phyloP scores from a whole-genome alignment of 1,140 invertebrate genomes.

The Papilio glaucus region DNA sequence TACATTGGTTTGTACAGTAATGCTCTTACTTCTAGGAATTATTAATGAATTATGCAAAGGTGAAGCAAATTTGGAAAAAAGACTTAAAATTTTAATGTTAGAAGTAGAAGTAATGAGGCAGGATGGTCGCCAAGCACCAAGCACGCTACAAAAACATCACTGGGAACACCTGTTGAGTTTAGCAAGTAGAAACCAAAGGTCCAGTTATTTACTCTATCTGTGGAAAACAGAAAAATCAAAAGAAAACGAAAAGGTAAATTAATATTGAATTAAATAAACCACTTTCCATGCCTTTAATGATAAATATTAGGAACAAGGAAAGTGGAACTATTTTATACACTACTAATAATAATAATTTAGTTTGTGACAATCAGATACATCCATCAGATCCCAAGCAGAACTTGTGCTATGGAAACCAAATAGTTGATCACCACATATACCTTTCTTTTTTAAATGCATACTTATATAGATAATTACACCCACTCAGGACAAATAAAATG shows the following conservation, averaged over 20 bases:
- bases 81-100: slow-evolving; percentile 81
- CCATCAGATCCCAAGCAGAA: no score
- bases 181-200: slow-evolving; percentile 77
- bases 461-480: no score
- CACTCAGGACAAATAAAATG: no score
- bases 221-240: slow-evolving; percentile 86
- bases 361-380: no score
- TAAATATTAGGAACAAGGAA: no score
- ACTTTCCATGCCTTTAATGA: neutral
- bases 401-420: no score
- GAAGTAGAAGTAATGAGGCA: slow-evolving; percentile 85
- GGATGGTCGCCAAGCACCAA: slow-evolving; percentile 84
- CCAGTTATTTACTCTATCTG: slow-evolving; percentile 85
- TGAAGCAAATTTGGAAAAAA: slow-evolving; percentile 72
- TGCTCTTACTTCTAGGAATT: slow-evolving; percentile 51
- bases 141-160: slow-evolving; percentile 75
- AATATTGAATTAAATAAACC: neutral
- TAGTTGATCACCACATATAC: no score
- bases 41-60: slow-evolving; percentile 63
- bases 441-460: no score
- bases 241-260: slow-evolving; percentile 65
- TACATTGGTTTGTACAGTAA: no score
- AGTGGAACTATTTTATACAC: no score
- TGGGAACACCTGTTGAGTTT: slow-evolving; percentile 85
- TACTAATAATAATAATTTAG: no score